Base-by-base conservation (phyloP, 2,113 vertebrate species). In the Passer domesticus region DNA sequence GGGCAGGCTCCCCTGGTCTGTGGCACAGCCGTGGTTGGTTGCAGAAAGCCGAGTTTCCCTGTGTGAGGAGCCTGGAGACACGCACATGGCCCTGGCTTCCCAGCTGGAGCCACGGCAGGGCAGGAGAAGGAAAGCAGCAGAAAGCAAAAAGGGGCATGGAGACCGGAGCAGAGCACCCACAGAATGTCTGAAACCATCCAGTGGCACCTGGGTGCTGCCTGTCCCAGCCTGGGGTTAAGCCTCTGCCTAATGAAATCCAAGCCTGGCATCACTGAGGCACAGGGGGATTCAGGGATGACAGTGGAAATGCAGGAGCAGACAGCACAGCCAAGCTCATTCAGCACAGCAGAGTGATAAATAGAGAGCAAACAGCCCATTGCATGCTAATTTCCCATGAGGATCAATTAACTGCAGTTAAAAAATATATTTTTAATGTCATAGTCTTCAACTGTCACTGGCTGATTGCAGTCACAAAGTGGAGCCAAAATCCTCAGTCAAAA, bases 221-320 rank as follows among this genome's bases (percentile, higher is more conserved):
- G 30, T 56, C 56, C 74, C 41, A 31, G 46, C 80, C 37, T 41
- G 52, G 39, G n/a, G 14, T 73, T 20, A 25, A 63, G 33, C 18
- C 33, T 68, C 75, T 44, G 9, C 5, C 58, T 62, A 41, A 63
- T 6, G 5, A 52, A 87, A 78, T 30, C 56, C 63, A 35, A 73
- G 52, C 27, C 53, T 4, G 1, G 24, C 53, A 50, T 13, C 55
- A 7, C 7, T 0, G 0, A 46, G 33, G 53, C 31, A 13, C 0
- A 0, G 67, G 64, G 59, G 74, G 50, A 41, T 23, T 72, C 66
- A 20, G 23, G 4, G 2, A 16, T 52, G 41, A 8, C 30, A 15
- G 43, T 6, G 24, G 47, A 74, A 67, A 66, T 28, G 5, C 5
- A 18, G 67, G 8, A 70, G 25, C 35, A 72, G 72, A 22, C 50